Evolutionary conservation across 2,888 invertebrate species (phyloP), one percentile per base, ranked within the genome.

Genomic region (Sphecodes monilicornis): DNA sequence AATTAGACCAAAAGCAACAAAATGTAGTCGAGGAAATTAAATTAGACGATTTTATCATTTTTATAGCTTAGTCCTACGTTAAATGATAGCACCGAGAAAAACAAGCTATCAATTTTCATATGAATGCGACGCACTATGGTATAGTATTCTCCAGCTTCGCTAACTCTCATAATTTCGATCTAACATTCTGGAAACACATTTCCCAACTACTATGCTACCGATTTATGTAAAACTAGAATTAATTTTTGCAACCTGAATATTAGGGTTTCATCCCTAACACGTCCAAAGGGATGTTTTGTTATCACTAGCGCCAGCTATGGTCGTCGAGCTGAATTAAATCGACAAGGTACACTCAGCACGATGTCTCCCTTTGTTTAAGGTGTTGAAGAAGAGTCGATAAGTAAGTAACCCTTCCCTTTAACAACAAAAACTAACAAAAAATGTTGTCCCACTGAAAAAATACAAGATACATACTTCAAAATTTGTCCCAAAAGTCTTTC

Each of bases 221-320:
- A n/a, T n/a, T 50, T 10, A n/a, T 10, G 50, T 50, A n/a, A 22
- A 50, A 50, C 8, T 22, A 11, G n/a, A 54, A 54, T 54, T 8
- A n/a, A n/a, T 3, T 54, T 54, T 54, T 16, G 29, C 29, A 18
- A 18, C 8, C 32, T 16, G 16, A 0, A 5, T 16, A 13, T 29
- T 29, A 29, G 60, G 29, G 29, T 8, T 29, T 60, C 60, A 26
- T 29, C 60, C 29, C 18, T 60, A 29, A 32, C 6, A 3, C 18
- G 8, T 18, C 32, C 0, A 1, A 54, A 29, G 29, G 29, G 60
- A 6, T 29, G 29, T 18, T 60, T 60, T 60, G 60, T 29, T 29
- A 32, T 29, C 60, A 29, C 60, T 60, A 26, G 60, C 60, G 60
- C 60, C 60, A 60, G 60, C 60, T 60, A 29, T 60, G 8, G 60